Evolutionary conservation across 2,888 invertebrate species (phyloP), one percentile per base, ranked within the genome.

Genomic region (Lepidocyrtoides sp.): DNA sequence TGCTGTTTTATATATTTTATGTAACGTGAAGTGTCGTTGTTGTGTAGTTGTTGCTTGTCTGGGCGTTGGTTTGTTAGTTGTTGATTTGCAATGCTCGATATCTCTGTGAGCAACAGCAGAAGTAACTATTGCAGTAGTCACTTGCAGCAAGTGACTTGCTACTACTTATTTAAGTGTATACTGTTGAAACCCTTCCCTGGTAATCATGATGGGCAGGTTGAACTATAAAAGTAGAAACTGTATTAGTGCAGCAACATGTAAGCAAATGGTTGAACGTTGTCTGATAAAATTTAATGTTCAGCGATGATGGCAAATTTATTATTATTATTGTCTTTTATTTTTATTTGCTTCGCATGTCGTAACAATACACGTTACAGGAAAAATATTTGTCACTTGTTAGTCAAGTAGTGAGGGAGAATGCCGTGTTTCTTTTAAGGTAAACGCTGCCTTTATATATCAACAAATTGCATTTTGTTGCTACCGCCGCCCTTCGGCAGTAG

Each of bases 41-140:
- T 23, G 14, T 44, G 44, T 48, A 14, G 23, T 75, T 44, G 72
- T 12, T 36, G 32, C 36, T 7, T 36, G 36, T 36, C 36, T 36
- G 85, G 85, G 85, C 85, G 85, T 85, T 85, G 85, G 85, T 85
- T 75, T 85, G 57, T 54, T 69, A 51, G 48, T 75, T 72, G 83
- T 83, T 72, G 85, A 75, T 75, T 85, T 85, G 72, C 57, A 75
- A 84, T 84, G 17, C 12, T 63, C 26, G 72, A 83, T 57, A 36
- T 75, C 23, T 44, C 57, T 26, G 72, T 75, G 57, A 85, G 48
- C 72, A 85, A 75, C 75, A 85, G 69, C 72, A 69, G 48, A 48
- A 75, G 60, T 85, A 57, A 41, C 41, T 75, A 57, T 85, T 85
- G 57, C 57, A 60, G 36, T 60, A 60, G 32, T 36, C 41, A 36